Evolutionary conservation across 2,888 invertebrate species (phyloP), one percentile per base, ranked within the genome.

Genomic region (Thumatha senex): DNA sequence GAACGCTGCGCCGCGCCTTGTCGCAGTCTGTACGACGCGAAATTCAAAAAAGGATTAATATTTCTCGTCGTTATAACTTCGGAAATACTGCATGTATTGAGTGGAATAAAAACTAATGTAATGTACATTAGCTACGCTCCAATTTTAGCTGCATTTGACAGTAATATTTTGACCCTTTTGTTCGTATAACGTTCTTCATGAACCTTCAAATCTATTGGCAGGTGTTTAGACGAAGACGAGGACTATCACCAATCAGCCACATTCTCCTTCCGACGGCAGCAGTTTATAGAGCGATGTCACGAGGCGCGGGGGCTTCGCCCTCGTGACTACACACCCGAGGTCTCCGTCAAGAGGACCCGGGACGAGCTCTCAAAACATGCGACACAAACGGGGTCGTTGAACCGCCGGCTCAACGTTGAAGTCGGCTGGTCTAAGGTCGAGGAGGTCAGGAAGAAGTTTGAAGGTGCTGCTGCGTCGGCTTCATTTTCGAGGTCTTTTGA

Each of bases 381-480:
- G 86, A 72, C 82, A 66, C 88, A 84, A 76, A 80, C 74, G 63
- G 67, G 76, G 58, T 78, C 80, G 68, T 76, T 84, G 70, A 82
- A 78, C 73, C 84, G 90, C 71, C 85, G 89, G 76, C 86, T 89
- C 61, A 87, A 86, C 81, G 86, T 89, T 57, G 90, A 90, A 75
- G 86, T 86, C 45, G 85, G 89, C 68, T 91, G 90, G 90, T 89
- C 90, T 38, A 91, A 90, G 67, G 90, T 90, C 64, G 89, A 91
- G 67, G 89, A 91, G 68, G 90, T 91, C 18, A 72, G 90, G 55
- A 91, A 89, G 82, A 90, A 91, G 77, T 90, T 91, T 51, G 90
- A 91, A 62, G 82, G 79, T 2, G 84, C 82, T 0, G 78, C 85
- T 0, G 75, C 83, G 18, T 63, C 74, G 1, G 74, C 79, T 0